Evolutionary conservation across 64 coral and sea anemone species (phyloP), one percentile per base, ranked within the genome.

Genomic region (Stichodactyla mertensii): DNA sequence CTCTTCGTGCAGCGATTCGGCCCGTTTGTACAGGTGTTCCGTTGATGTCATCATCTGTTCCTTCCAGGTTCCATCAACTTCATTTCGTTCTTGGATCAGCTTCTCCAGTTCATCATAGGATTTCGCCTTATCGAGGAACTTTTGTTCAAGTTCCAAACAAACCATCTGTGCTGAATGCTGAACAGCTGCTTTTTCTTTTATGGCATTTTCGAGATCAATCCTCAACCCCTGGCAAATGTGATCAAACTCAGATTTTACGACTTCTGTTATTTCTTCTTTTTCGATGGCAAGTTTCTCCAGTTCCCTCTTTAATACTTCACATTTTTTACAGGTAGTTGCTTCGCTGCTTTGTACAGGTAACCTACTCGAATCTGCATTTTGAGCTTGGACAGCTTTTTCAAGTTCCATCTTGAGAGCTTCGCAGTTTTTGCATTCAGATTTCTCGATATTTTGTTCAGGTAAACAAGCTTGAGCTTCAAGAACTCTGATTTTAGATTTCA

Each of bases 211-310:
- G 15, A 92, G 59, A 62, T 92, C 90, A 45, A 55, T n/a, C 52
- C 90, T 69, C 27, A 92, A 79, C 9, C 90, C 90, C 59, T 88
- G 52, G 18, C 90, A 92, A 26, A 92, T 92, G 86, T 92, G 57
- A 55, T 92, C 90, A 67, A 92, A 92, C 58, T 92, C 90, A 11
- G 57, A 58, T 67, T 83, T 92, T 45, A 92, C 64, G 16, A 85
- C 80, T 52, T 74, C 85, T 20, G 80, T 60, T n/a, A 91, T 61
- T 15, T 87, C 77, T 70, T 87, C 90, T 52, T 92, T 92, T 78
- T 88, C 79, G 52, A 81, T 81, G 16, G 78, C 51, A 28, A 81
- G 16, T 81, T 81, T 74, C 19, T 81, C 78, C 15, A 81, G 78
- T 54, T 81, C 78, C n/a, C 12, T 81, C 16, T 9, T 52, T 4